Base-by-base conservation (phyloP, 2,113 vertebrate species). In the Larimichthys polyactis region DNA sequence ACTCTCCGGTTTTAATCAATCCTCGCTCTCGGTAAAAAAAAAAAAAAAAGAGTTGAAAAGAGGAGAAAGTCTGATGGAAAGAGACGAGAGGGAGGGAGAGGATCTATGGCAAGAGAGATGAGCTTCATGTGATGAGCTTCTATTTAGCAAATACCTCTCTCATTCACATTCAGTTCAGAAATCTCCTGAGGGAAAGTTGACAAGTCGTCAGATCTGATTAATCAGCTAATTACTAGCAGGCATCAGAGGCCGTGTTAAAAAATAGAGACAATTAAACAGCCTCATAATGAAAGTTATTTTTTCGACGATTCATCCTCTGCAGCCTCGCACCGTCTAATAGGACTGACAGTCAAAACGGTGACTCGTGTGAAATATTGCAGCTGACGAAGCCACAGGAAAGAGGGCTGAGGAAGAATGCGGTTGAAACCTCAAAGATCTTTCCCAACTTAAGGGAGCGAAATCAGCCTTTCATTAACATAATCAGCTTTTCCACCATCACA, bases 381-480 rank as follows among this genome's bases (percentile, higher is more conserved):
- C 36, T 16, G 85, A 75, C 70, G 17, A 83, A 82, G 71, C 88
- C 72, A 62, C 89, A 81, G 87, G 75, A 88, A 82, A 82, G 81
- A 57, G 27, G 55, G 12, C 32, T 79, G 78, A 79, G 80, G 73
- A 69, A 82, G 73, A 69, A 55, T 90, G 92, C 62, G 91, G 92
- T 83, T 87, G 75, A 40, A 78, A 90, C 89, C 81, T 83, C 71
- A 79, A 78, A 85, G 85, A 90, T 81, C 63, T 82, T 87, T 62
- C 82, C 63, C 87, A 82, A 81, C 83, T 88, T 75, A 73, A 78
- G 48, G 75, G 62, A 77, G 48, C 66, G 48, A 65, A 90, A 89
- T 75, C 46, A 52, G 80, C 52, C 89, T 92, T 80, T 94, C 91
- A 94, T 95, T 93, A 92, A 62, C 77, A 84, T 90, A 88, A 90